Conservation (phyloP, 2,113 vertebrate species). For the Anoura caudifer region DNA sequence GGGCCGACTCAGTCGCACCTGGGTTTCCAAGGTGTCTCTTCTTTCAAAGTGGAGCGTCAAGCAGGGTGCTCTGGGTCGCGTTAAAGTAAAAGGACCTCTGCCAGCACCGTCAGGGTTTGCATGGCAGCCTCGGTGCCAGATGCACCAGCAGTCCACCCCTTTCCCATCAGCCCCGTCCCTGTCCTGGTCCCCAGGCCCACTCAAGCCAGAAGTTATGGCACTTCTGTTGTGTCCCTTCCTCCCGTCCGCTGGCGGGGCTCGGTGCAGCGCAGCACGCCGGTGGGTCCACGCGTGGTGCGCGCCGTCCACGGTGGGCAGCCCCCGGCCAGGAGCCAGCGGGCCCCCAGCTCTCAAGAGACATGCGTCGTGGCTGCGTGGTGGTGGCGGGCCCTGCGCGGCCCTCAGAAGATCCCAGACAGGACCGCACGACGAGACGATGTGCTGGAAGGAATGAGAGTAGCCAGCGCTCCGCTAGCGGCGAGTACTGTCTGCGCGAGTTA, state of each 20-base stretch:
- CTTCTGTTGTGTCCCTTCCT: neutral
- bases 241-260: neutral
- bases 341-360: no score
- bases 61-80: neutral
- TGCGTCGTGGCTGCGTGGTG: neutral
- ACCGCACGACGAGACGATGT: no score
- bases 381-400: neutral
- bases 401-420: neutral
- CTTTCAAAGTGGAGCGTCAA: neutral
- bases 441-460: neutral
- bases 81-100: neutral
- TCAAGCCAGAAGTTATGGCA: neutral
- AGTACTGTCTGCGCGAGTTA: neutral
- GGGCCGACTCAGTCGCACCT: neutral
- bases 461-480: neutral
- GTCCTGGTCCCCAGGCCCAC: fast-evolving
- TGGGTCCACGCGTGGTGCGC: fast-evolving
- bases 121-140: neutral
- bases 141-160: neutral
- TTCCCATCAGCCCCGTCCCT: neutral
- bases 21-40: neutral
- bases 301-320: neutral
- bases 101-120: neutral
- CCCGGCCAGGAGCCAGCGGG: neutral
- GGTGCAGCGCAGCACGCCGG: fast-evolving